A percentile compares a stretch with the other conserved stretches of the same genome.
These are phyloP conservation scores for Buphagus erythrorhynchus DNA, from an alignment of 2,797 vertebrate genomes.

Conservation along the genomic window DNA sequence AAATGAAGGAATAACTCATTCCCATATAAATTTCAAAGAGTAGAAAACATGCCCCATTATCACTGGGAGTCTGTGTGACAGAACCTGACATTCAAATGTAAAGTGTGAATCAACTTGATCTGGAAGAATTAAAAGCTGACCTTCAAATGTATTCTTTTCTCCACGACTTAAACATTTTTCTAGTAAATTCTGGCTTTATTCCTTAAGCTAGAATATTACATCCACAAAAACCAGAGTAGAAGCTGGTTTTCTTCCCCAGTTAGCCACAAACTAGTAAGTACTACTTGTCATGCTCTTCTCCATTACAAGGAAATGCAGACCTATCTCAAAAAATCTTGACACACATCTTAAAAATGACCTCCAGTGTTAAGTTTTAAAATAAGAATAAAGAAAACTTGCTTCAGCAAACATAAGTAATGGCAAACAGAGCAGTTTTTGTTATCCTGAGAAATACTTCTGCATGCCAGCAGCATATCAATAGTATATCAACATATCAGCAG, in stretches of 20 bases:
- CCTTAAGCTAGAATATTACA: not conserved
- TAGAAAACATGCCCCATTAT: not conserved
- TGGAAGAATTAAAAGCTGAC: not conserved
- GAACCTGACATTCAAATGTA: not conserved
- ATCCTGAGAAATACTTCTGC: not conserved
- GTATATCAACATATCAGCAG: no score
- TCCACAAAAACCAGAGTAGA: not conserved
- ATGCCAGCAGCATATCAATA: not conserved
- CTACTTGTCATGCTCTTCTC: not conserved
- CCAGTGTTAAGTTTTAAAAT: not conserved
- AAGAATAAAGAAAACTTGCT: not conserved
- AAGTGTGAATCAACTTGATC: not conserved
- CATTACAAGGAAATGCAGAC: not conserved
- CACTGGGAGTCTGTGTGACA: not conserved
- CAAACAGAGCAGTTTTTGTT: not conserved
- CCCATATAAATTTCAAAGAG: not conserved
- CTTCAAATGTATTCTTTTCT: not conserved
- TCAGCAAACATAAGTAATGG: not conserved
- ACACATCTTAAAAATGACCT: not conserved
- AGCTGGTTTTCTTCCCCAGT: not conserved
- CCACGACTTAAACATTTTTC: not conserved
- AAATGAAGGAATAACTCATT: not conserved
- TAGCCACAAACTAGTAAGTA: not conserved
- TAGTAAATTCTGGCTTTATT: not conserved
- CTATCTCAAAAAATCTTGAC: not conserved